phyloP scores from a whole-genome alignment of 2,797 vertebrate genomes.

The Mareca penelope region DNA sequence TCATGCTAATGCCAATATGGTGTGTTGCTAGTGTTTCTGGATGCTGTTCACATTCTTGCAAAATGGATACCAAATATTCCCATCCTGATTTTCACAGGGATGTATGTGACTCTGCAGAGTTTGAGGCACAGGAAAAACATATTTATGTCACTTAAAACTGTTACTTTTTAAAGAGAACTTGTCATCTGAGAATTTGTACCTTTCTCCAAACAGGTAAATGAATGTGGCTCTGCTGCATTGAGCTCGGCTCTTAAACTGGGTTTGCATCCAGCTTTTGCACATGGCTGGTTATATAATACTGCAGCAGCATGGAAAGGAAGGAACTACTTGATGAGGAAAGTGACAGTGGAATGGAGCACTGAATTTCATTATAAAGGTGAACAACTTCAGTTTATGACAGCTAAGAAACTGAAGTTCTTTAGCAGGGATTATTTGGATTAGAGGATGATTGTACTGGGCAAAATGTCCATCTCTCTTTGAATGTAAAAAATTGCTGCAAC shows the following conservation, averaged over 20 bases:
- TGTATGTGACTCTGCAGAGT: background rate
- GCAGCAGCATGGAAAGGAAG: slow-evolving; percentile 28
- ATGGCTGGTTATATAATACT: slow-evolving; percentile 63
- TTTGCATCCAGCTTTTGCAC: slow-evolving; percentile 46
- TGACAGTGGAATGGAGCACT: background rate
- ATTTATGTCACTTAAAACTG: background rate
- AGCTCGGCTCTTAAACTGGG: slow-evolving; percentile 14
- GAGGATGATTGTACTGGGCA: background rate
- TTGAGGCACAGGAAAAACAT: background rate
- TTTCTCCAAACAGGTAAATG: background rate
- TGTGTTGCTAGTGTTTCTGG: background rate
- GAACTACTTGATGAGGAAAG: background rate
- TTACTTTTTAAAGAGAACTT: background rate
- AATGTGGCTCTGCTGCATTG: background rate
- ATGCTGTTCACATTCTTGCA: background rate
- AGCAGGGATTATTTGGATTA: background rate
- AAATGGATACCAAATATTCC: background rate
- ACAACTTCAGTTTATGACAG: background rate
- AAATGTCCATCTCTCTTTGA: background rate
- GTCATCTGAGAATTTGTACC: background rate
- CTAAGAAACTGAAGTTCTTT: background rate
- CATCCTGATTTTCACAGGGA: background rate
- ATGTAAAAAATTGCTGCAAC: background rate
- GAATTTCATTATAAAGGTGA: background rate
- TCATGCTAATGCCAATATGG: background rate